Evolutionary conservation across 2,888 invertebrate species (phyloP).

Genomic region (Gymnosoma rotundatum): DNA sequence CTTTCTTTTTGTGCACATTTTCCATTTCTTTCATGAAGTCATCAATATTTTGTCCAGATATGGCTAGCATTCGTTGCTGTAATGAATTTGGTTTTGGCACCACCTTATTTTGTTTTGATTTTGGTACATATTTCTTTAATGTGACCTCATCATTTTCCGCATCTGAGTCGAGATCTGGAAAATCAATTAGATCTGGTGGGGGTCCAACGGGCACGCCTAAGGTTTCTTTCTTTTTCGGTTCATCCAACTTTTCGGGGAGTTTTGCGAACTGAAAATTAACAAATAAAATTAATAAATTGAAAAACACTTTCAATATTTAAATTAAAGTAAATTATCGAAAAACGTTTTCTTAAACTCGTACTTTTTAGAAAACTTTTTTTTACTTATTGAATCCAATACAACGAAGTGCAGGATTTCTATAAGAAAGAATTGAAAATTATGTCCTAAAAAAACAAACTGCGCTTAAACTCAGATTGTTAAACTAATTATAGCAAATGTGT

Average conservation of each 20-base stretch:
- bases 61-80: constrained; percentile 93
- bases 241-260: constrained; percentile 75
- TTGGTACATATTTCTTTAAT: constrained; percentile 73
- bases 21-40: constrained; percentile 97
- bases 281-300: neutral
- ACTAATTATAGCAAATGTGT: too few species aligned
- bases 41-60: constrained; percentile 95
- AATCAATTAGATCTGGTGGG: constrained; percentile 88
- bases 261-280: constrained; percentile 67
- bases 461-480: too few species aligned
- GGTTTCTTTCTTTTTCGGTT: constrained; percentile 84
- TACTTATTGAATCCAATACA: too few species aligned
- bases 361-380: too few species aligned
- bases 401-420: too few species aligned
- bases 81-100: constrained; percentile 87
- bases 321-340: too few species aligned
- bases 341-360: too few species aligned
- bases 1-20: constrained; percentile 90
- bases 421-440: too few species aligned
- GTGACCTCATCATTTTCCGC: constrained; percentile 80
- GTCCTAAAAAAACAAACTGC: too few species aligned
- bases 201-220: constrained; percentile 95
- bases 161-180: constrained; percentile 84
- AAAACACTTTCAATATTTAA: too few species aligned
- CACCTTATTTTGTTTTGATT: constrained; percentile 76